Conservation (phyloP, 2,888 invertebrate genomes). For the Muscina levida region DNA sequence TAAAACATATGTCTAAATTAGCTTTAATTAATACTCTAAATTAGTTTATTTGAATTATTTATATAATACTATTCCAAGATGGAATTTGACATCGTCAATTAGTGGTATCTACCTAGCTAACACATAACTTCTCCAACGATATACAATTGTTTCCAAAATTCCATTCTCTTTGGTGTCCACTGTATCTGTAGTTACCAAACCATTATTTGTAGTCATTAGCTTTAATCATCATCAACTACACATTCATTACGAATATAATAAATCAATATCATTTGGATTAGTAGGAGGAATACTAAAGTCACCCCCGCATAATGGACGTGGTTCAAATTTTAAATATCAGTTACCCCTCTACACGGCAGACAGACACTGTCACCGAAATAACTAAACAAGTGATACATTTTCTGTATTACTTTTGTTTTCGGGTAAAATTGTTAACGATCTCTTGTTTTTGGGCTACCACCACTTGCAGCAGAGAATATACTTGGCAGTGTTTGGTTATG, state of each 20-base stretch:
- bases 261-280: constrained; percentile 31
- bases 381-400: no score
- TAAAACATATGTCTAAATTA: no score
- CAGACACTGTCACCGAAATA: neutral
- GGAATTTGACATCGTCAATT: no score
- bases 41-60: no score
- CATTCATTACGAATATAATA: constrained; percentile 30
- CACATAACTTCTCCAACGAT: no score
- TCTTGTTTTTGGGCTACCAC: constrained; percentile 8
- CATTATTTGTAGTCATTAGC: constrained; percentile 18
- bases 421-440: neutral
- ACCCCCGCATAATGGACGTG: constrained; percentile 43
- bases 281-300: neutral
- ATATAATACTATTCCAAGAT: no score
- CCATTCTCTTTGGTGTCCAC: no score
- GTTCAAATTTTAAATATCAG: constrained; percentile 37
- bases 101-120: no score
- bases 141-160: no score
- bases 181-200: neutral
- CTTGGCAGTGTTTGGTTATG: no score
- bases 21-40: no score
- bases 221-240: constrained; percentile 7
- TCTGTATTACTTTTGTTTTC: neutral
- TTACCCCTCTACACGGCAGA: constrained; percentile 1
- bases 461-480: neutral